Percentiles rank a stretch among this genome's conserved stretches.
These are phyloP conservation scores for Artemisiospiza belli DNA, from an alignment of 2,113 vertebrate species.

Conservation along the genomic window DNA sequence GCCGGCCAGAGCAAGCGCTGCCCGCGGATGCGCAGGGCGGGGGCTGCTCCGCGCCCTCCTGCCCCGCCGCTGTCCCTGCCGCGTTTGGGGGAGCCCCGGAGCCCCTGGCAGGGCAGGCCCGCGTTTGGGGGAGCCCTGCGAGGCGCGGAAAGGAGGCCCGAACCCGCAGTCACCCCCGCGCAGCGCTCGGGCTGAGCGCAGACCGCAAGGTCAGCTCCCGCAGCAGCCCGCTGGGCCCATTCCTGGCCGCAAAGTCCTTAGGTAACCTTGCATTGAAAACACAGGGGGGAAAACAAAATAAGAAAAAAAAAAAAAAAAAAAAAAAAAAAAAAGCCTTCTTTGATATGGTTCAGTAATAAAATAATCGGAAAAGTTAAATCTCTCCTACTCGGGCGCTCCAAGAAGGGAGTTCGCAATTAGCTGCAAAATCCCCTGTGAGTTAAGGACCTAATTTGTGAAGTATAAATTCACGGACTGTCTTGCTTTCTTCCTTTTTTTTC, in stretches of 20 bases:
- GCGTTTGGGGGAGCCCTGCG: neutral
- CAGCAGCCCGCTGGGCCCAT: neutral
- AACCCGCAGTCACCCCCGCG: neutral
- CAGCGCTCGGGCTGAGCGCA: neutral
- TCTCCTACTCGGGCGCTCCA: neutral
- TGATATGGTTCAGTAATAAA: neutral
- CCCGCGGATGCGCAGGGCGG: neutral
- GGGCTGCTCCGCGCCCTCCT: neutral
- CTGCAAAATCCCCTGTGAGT: neutral
- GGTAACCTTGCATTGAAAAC: neutral
- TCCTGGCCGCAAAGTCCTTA: conserved; percentile 4
- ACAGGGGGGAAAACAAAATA: accelerated
- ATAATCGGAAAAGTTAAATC: neutral
- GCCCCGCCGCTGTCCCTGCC: neutral
- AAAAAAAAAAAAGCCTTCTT: neutral
- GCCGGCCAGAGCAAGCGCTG: neutral
- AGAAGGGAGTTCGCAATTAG: neutral
- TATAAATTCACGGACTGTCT: neutral
- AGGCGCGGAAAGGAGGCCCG: neutral
- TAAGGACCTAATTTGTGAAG: conserved; percentile 5
- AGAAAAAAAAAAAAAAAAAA: accelerated
- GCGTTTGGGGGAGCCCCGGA: neutral
- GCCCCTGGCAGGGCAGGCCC: neutral
- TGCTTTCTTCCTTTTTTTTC: neutral
- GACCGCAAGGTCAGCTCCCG: neutral